A percentile compares a stretch with the other conserved stretches of the same genome.
These are phyloP conservation scores for Mamestra configurata DNA, from an alignment of 1,140 invertebrate genomes.

Conservation along the genomic window DNA sequence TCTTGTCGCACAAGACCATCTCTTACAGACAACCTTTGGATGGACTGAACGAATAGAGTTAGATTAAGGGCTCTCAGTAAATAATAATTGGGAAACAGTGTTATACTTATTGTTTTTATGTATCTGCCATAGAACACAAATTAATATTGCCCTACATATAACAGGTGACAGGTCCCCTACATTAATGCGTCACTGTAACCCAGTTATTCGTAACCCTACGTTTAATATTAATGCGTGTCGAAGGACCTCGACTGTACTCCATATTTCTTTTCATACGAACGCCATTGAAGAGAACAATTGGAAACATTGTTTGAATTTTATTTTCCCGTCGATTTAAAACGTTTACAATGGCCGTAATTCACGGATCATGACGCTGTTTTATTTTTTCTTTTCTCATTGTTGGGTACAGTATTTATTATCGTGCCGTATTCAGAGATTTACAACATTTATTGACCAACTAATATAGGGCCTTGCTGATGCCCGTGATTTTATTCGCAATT, in stretches of 20 bases:
- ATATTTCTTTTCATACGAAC: conserved; percentile 5
- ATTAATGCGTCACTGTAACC: not conserved
- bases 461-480: too few relatives aligned
- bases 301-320: conserved; percentile 17
- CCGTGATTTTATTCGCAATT: too few relatives aligned
- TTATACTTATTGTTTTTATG: too few relatives aligned
- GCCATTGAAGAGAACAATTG: conserved; percentile 26
- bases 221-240: not conserved
- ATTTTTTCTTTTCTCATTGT: not conserved
- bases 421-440: not conserved
- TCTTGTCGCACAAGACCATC: too few relatives aligned
- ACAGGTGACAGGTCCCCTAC: too few relatives aligned
- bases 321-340: conserved; percentile 29
- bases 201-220: not conserved
- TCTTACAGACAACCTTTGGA: too few relatives aligned
- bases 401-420: not conserved
- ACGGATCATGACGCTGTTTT: conserved; percentile 4
- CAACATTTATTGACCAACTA: too few relatives aligned
- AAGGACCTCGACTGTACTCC: not conserved
- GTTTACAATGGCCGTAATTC: conserved; percentile 19
- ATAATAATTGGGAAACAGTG: too few relatives aligned
- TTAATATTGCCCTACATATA: too few relatives aligned
- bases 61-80: too few relatives aligned
- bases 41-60: too few relatives aligned
- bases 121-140: too few relatives aligned